A percentile compares a stretch with the other conserved stretches of the same genome.
These are phyloP conservation scores for Xyrauchen texanus DNA, from an alignment of 2,113 vertebrate genomes.

Conservation along the genomic window DNA sequence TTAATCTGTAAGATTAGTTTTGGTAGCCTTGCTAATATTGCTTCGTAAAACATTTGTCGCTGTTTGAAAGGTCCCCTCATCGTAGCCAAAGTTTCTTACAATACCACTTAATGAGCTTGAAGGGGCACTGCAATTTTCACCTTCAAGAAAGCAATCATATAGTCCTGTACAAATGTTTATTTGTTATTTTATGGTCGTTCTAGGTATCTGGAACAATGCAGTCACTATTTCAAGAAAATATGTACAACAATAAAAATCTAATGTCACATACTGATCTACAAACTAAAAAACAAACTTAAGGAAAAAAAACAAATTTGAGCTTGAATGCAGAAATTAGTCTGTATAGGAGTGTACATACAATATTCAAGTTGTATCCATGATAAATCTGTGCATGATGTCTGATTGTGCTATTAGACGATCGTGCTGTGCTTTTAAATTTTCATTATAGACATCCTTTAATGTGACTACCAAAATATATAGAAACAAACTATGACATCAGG, in stretches of 20 bases:
- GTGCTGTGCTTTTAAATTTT: neutral
- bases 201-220: slow-evolving; percentile 84
- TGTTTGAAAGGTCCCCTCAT: neutral
- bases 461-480: slow-evolving; percentile 24
- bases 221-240: slow-evolving; percentile 65
- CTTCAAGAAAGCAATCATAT: neutral
- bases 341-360: slow-evolving; percentile 26
- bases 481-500: slow-evolving; percentile 48
- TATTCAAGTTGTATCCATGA: slow-evolving; percentile 38
- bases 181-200: slow-evolving; percentile 79
- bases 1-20: neutral
- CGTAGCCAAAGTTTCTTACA: neutral
- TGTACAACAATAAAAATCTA: slow-evolving; percentile 48
- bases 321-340: slow-evolving; percentile 31
- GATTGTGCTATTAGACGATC: slow-evolving; percentile 14
- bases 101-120: neutral
- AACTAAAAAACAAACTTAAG: slow-evolving; percentile 21
- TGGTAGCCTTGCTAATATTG: neutral
- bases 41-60: slow-evolving; percentile 3
- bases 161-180: slow-evolving; percentile 77
- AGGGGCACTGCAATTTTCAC: neutral
- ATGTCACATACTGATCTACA: slow-evolving; percentile 42
- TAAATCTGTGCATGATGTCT: neutral
- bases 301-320: slow-evolving; percentile 25
- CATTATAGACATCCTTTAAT: neutral